A percentile compares a stretch with the other conserved stretches of the same genome.
phyloP scores from a whole-genome alignment of 2,797 vertebrate species.

The Pristis pectinata region DNA sequence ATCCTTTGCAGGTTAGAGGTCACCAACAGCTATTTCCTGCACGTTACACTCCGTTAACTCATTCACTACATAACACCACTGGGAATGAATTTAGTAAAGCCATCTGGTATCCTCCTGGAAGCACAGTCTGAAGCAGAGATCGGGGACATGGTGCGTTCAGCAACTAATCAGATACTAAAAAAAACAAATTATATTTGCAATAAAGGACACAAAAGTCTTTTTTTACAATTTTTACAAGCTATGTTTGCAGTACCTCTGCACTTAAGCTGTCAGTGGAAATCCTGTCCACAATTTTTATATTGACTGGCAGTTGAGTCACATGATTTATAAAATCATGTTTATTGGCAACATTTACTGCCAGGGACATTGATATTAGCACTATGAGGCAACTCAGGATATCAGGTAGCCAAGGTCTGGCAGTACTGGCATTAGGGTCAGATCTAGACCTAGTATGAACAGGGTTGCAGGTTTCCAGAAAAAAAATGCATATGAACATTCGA shows the following conservation, averaged over 20 bases:
- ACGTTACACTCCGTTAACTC: neutral
- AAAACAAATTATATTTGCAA: neutral
- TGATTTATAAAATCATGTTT: neutral
- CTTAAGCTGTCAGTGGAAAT: neutral
- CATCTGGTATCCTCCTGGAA: neutral
- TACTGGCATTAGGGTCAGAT: neutral
- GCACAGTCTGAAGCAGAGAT: neutral
- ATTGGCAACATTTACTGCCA: neutral
- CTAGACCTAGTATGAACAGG: neutral
- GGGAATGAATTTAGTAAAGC: neutral
- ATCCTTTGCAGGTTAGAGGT: constrained; percentile 10
- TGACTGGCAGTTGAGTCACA: neutral
- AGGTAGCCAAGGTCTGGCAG: neutral
- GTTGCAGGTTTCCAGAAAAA: neutral
- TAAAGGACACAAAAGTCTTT: neutral
- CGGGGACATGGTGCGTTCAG: neutral
- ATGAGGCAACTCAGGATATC: neutral
- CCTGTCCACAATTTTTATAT: neutral
- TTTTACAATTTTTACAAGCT: neutral
- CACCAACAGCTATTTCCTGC: constrained; percentile 7
- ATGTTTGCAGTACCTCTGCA: neutral
- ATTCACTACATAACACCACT: neutral
- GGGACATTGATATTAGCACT: neutral
- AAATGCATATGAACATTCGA: too few species aligned
- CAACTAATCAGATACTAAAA: neutral